phyloP scores from a whole-genome alignment of 2,113 vertebrate species.

The Periophthalmodon schlosseri region DNA sequence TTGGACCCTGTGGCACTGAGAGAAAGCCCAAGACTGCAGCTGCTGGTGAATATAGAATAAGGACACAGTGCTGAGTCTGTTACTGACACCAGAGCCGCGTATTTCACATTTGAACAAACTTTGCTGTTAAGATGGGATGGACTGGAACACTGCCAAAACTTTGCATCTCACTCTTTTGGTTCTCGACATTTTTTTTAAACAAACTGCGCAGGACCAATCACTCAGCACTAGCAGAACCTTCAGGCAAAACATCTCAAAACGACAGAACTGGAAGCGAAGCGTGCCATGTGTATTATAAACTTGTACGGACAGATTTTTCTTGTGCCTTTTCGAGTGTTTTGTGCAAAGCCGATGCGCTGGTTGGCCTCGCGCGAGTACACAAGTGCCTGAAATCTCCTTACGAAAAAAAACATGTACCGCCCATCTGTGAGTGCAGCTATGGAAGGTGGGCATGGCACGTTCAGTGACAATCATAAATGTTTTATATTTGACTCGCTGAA shows the following conservation, averaged over 20 bases:
- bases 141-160: slow-evolving; percentile 18
- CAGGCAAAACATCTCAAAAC: background rate
- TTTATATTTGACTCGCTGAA: slow-evolving; percentile 4
- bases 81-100: background rate
- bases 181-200: background rate
- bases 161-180: background rate
- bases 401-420: slow-evolving; percentile 49
- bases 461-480: slow-evolving; percentile 1
- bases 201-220: background rate
- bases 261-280: background rate
- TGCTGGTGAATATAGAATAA: background rate
- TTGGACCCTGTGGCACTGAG: background rate
- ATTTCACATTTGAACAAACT: background rate
- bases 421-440: slow-evolving; percentile 69
- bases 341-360: slow-evolving; percentile 71
- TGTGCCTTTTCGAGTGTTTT: slow-evolving; percentile 66
- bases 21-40: slow-evolving; percentile 6
- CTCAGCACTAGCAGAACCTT: background rate
- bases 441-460: slow-evolving; percentile 32
- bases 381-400: slow-evolving; percentile 50
- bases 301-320: slow-evolving; percentile 9
- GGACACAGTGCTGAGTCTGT: slow-evolving; percentile 33
- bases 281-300: background rate
- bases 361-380: slow-evolving; percentile 37
- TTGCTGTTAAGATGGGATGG: slow-evolving; percentile 3